phyloP scores from a whole-genome alignment of 2,888 invertebrate species.

The Harpalus rufipes region DNA sequence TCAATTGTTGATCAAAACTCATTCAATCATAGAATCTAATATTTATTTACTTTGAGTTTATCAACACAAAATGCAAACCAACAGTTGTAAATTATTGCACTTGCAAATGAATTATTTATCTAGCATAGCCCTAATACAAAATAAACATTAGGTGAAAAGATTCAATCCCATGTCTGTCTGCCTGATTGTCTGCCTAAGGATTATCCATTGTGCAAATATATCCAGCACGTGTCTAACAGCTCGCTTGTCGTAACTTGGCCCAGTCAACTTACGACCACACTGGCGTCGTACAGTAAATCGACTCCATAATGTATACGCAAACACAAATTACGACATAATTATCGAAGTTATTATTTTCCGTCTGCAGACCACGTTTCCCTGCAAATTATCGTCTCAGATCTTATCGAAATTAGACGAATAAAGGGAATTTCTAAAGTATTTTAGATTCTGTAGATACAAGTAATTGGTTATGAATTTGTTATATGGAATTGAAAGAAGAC shows the following conservation, averaged over 20 bases:
- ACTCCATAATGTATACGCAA: constrained; percentile 61
- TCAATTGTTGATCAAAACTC: no score
- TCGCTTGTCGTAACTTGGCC: background rate
- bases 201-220: constrained; percentile 49
- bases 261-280: background rate
- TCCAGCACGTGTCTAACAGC: constrained; percentile 46
- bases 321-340: constrained; percentile 64
- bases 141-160: no score
- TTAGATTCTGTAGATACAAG: constrained; percentile 38
- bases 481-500: constrained; percentile 16
- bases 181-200: constrained; percentile 56
- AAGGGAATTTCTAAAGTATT: constrained; percentile 46
- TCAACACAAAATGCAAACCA: no score
- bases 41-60: no score
- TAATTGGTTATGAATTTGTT: constrained; percentile 43
- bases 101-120: no score
- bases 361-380: constrained; percentile 54
- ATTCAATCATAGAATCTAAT: no score
- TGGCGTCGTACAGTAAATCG: constrained; percentile 47
- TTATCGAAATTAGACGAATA: constrained; percentile 50
- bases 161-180: constrained; percentile 14
- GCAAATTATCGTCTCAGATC: constrained; percentile 44
- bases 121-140: no score
- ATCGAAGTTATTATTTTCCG: constrained; percentile 61
- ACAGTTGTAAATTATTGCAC: no score